Evolutionary conservation across 2,888 invertebrate species (phyloP), one percentile per base, ranked within the genome.

Genomic region (Sesia bembeciformis): DNA sequence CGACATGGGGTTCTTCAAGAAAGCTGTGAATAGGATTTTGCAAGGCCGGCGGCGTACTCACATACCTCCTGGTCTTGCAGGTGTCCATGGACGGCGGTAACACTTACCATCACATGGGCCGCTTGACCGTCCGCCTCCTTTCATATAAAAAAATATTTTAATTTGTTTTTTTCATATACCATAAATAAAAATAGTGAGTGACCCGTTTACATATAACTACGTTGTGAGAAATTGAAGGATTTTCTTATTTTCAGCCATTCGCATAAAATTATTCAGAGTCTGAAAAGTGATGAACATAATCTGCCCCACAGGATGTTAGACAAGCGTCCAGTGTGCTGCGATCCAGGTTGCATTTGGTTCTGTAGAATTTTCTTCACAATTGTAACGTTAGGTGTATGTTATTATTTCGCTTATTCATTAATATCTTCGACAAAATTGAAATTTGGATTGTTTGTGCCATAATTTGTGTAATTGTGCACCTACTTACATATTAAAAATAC

Each of bases 311-410:
- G 23, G 23, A 23, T 23, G 23, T 23, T 46, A 3, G 61, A 63
- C 40, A 76, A 67, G 51, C 70, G 74, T 5, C 83, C 82, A 0
- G 58, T 84, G 0, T 84, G 78, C 60, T 74, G 67, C 7, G 85
- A 87, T 8, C 40, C 66, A 0, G 78, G 74, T 3, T 86, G 81
- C 55, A 58, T 86, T 3, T 86, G 86, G 87, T 81, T 81, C 57
- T 75, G 72, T 53, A 58, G 81, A 3, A 56, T 87, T 1, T 56
- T 84, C 0, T 60, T 67, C 38, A 79, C 78, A 55, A 72, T 85
- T 4, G 0, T 64, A 0, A 72, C 77, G 3, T 70, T 87, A 4
- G 79, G 75, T 0, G 40, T 81, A 0, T 84, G 85, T 59, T 85
- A 84, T 55, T 84, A 78, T 57, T 78, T 69, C 38, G 87, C 84